A percentile compares a stretch with the other conserved stretches of the same genome.
These are phyloP conservation scores for Balaeniceps rex DNA, from an alignment of 2,113 vertebrate species.

Conservation along the genomic window DNA sequence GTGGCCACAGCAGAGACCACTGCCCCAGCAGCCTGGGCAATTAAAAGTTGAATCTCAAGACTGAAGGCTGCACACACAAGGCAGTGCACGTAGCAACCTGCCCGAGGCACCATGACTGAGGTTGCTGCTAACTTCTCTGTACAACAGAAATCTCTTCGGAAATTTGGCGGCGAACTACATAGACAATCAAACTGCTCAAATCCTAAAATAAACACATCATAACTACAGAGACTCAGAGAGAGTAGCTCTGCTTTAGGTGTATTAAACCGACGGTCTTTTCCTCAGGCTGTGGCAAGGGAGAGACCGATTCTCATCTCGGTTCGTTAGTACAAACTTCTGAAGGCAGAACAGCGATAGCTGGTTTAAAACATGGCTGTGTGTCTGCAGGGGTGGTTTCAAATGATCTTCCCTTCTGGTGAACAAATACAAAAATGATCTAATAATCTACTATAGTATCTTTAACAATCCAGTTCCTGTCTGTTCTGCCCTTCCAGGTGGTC, in stretches of 20 bases:
- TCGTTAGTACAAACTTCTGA: not conserved
- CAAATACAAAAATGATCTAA: not conserved
- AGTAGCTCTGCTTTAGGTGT: not conserved
- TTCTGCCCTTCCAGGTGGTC: not conserved
- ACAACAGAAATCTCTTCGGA: not conserved
- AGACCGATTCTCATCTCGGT: not conserved
- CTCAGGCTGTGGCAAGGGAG: not conserved
- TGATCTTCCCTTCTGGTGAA: not conserved
- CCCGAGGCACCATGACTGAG: rapidly evolving
- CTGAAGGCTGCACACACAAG: not conserved
- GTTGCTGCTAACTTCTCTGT: not conserved
- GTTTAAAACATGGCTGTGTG: not conserved
- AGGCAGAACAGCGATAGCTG: not conserved
- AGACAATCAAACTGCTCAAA: not conserved
- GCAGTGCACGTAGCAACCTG: rapidly evolving
- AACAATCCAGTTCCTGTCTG: not conserved
- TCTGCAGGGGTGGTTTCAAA: not conserved
- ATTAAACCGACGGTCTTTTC: not conserved
- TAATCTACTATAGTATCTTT: not conserved
- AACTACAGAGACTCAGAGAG: not conserved
- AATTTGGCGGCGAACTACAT: not conserved
- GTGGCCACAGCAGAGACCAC: not conserved
- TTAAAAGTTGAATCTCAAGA: not conserved
- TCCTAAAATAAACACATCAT: not conserved
- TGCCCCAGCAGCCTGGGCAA: not conserved